These are phyloP conservation scores for Drosophila sucinea DNA, from an alignment of 1,140 invertebrate genomes.

Conservation along the genomic window DNA sequence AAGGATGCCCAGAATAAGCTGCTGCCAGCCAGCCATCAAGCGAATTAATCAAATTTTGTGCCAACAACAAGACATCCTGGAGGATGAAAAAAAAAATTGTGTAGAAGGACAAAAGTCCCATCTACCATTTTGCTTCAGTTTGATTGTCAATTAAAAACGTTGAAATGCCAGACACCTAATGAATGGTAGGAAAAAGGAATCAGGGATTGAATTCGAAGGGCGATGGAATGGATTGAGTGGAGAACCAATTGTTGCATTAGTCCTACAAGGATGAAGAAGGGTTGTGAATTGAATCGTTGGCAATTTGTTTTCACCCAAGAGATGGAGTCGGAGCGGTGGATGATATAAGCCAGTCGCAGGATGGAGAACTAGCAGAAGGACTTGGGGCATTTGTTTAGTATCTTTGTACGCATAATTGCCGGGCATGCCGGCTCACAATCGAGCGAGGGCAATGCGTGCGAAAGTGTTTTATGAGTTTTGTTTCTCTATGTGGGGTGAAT, in stretches of 20 bases:
- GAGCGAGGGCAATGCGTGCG: slow-evolving; percentile 15
- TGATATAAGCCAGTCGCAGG: neutral
- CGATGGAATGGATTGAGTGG: slow-evolving; percentile 10
- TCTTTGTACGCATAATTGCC: slow-evolving; percentile 31
- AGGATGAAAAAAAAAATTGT: slow-evolving; percentile 10
- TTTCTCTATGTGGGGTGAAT: slow-evolving; percentile 3
- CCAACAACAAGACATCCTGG: slow-evolving; percentile 23
- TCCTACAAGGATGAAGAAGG: slow-evolving; percentile 18
- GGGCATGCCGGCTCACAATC: neutral
- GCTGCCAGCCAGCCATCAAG: slow-evolving; percentile 54
- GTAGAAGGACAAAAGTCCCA: neutral
- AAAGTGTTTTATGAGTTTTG: slow-evolving; percentile 8
- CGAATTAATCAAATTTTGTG: slow-evolving; percentile 62
- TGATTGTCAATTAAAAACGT: slow-evolving; percentile 64
- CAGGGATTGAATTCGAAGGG: slow-evolving; percentile 6
- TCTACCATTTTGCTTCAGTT: slow-evolving; percentile 24
- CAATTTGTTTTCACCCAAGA: slow-evolving; percentile 44
- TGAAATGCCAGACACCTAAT: slow-evolving; percentile 40
- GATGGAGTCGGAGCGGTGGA: neutral
- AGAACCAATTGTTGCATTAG: slow-evolving; percentile 57
- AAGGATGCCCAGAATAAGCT: slow-evolving; percentile 41
- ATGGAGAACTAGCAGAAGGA: neutral
- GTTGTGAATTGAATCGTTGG: slow-evolving; percentile 52
- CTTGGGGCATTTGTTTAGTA: slow-evolving; percentile 25
- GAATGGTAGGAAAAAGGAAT: slow-evolving; percentile 22